Percentiles rank a stretch among this genome's conserved stretches.
These are phyloP conservation scores for Tyrannus savana DNA, from an alignment of 2,113 vertebrate genomes.

Conservation along the genomic window DNA sequence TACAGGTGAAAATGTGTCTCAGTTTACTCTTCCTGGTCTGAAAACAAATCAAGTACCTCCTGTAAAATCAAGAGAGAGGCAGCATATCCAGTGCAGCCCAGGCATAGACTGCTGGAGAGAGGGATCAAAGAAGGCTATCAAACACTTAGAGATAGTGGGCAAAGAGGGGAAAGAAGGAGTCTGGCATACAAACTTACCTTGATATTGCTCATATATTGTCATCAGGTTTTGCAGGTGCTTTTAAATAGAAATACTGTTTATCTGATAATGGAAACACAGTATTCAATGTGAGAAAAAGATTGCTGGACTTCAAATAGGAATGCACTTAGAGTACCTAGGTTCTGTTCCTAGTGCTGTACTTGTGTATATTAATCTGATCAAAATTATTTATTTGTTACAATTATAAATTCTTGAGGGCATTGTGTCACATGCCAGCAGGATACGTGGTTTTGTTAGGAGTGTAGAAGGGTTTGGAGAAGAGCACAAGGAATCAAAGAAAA, in stretches of 20 bases:
- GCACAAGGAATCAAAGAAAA: not conserved
- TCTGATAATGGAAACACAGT: not conserved
- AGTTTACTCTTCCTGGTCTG: not conserved
- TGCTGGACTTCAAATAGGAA: not conserved
- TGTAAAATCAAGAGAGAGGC: not conserved
- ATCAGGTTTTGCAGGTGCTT: not conserved
- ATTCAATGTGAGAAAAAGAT: not conserved
- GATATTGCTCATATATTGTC: not conserved
- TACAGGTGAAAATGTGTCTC: not conserved
- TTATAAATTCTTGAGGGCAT: not conserved
- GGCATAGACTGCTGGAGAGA: not conserved
- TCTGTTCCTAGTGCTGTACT: not conserved
- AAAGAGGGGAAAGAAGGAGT: not conserved
- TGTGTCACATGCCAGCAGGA: not conserved
- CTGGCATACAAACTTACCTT: not conserved
- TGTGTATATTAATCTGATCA: not conserved
- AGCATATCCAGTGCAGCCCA: not conserved
- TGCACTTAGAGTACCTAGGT: not conserved
- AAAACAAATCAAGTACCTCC: not conserved
- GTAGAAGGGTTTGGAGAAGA: not conserved
- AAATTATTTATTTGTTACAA: not conserved
- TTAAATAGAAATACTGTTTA: not conserved
- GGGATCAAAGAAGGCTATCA: not conserved
- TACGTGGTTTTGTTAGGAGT: accelerated
- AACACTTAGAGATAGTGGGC: not conserved